Evolutionary conservation across 2,113 vertebrate species (phyloP).

Genomic region (Tor tambroides): DNA sequence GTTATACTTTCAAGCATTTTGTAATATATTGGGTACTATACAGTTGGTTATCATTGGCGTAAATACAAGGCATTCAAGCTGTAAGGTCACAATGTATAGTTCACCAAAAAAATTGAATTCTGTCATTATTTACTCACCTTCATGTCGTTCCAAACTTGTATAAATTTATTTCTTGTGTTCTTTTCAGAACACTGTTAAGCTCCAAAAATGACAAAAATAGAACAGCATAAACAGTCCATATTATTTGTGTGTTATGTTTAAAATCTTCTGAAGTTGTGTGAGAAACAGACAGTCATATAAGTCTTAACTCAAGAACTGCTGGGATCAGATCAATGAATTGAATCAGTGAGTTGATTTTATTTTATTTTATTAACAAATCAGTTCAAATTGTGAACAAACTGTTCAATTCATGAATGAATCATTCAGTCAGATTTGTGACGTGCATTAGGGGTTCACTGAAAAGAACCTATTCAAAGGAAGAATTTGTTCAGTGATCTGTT

Average conservation of each 20-base stretch:
- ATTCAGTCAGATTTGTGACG: background rate
- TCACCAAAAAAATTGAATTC: background rate
- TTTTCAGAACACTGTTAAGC: background rate
- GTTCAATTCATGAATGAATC: too few relatives aligned
- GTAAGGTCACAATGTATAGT: background rate
- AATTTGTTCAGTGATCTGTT: too few relatives aligned
- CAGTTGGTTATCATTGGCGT: background rate
- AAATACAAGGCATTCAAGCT: background rate
- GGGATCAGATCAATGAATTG: too few relatives aligned
- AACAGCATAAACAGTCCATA: background rate
- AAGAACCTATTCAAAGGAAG: background rate
- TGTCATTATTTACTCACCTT: background rate
- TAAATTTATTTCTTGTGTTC: background rate
- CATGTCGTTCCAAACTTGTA: background rate
- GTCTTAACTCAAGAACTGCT: too few relatives aligned
- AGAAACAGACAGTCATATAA: background rate
- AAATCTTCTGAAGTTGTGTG: background rate
- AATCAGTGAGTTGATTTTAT: too few relatives aligned
- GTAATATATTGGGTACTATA: background rate
- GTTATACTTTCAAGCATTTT: background rate
- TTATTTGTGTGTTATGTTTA: background rate
- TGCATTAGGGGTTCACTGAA: background rate
- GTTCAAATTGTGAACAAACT: too few relatives aligned
- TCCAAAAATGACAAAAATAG: background rate
- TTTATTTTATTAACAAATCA: background rate